Percentiles rank a stretch among this genome's conserved stretches.
Evolutionary conservation across 2,888 invertebrate species (phyloP).

Genomic region (Poecilus cupreus): DNA sequence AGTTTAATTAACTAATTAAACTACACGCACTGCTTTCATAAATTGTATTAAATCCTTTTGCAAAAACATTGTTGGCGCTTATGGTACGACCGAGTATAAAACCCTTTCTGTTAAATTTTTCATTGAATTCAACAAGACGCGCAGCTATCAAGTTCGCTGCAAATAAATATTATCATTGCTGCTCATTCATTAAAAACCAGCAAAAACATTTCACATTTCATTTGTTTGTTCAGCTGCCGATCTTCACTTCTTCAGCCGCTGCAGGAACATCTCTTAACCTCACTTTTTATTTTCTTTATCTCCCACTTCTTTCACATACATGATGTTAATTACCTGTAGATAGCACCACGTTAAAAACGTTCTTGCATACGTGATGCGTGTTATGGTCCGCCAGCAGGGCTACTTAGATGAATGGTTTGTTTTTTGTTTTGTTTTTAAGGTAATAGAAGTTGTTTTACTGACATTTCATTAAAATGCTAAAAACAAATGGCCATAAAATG

Average conservation of each 20-base stretch:
- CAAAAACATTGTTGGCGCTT: background rate
- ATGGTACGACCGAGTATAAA: background rate
- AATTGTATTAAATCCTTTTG: background rate
- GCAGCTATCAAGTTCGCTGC: slow-evolving; percentile 29
- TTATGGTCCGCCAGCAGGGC: background rate
- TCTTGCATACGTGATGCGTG: background rate
- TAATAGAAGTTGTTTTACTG: background rate
- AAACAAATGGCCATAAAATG: background rate
- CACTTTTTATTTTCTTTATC: slow-evolving; percentile 15
- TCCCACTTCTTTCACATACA: slow-evolving; percentile 1
- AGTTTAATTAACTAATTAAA: background rate
- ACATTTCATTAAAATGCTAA: slow-evolving; percentile 17
- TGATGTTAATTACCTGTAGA: slow-evolving; percentile 37
- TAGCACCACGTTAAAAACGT: slow-evolving; percentile 3
- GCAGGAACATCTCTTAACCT: slow-evolving; percentile 12
- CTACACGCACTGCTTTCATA: background rate
- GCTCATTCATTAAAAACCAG: background rate
- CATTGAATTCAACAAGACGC: background rate
- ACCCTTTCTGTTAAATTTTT: background rate
- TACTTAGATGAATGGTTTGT: background rate
- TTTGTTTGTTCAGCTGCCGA: slow-evolving; percentile 34
- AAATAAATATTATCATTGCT: slow-evolving; percentile 43
- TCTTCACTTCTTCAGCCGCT: background rate
- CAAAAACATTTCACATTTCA: slow-evolving; percentile 36
- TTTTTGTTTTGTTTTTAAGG: background rate